Evolutionary conservation across 1,140 invertebrate genomes (phyloP), one percentile per base, ranked within the genome.

Genomic region (Chionoecetes opilio): DNA sequence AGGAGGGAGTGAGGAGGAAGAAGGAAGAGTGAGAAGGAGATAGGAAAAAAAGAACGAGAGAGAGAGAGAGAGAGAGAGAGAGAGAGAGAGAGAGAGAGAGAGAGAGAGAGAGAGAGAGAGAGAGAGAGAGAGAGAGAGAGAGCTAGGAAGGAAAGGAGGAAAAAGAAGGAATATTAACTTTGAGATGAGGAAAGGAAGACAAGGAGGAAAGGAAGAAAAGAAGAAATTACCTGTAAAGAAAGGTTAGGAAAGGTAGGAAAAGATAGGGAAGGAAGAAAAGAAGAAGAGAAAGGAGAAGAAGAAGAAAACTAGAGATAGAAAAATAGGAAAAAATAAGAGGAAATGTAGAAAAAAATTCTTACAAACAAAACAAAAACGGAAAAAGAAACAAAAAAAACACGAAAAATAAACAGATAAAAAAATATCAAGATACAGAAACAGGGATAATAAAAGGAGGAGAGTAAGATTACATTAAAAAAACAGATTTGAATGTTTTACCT

Each of bases 101-200:
- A 41, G 37, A 31, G 38, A 91, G 41, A 11, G 38, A 91, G 35
- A 31, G 89, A 91, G 38, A 53, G 89, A 53, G 89, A 53, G 89
- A 91, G 89, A 53, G 89, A 91, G 89, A 53, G 89, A 91, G 89
- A 53, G 89, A 46, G 37, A 53, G 89, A 46, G 89, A 53, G 89
- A 35, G 90, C 32, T 53, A 75, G 46, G n/a, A 31, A 75, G 90
- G 90, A 75, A 31, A 35, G 90, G 34, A 31, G n/a, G 90, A 35
- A 26, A 75, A 34, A 75, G 29, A 46, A 26, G 21, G 11, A 14
- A 46, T 11, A 46, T 11, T 21, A 31, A 46, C 29, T 46, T 11
- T 26, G 29, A 2, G 89, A 46, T 5, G n/a, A n/a, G n/a, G n/a
- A n/a, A n/a, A n/a, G n/a, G n/a, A n/a, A 46, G 46, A 31, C 11